Evolutionary conservation across 2,888 invertebrate species (phyloP), one percentile per base, ranked within the genome.

Genomic region (Cephus spinipes): DNA sequence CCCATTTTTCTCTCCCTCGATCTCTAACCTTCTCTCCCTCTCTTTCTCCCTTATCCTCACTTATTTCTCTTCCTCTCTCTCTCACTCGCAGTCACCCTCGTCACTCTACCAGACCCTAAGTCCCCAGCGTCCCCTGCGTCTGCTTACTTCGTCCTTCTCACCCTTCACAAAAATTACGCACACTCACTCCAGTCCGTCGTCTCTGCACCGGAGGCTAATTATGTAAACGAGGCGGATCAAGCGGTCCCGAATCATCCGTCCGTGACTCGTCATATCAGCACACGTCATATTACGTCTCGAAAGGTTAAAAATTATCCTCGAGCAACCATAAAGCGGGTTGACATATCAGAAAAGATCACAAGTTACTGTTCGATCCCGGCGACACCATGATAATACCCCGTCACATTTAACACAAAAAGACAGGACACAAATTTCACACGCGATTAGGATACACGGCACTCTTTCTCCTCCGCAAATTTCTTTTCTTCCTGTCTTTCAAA

Each of bases 151-250:
- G 68, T 15, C 36, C 71, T 76, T 79, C 75, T 81, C 79, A 77
- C 77, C 79, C 76, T 69, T 79, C 74, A 71, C 15, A 69, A 69
- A 77, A 81, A 76, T 81, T 80, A 78, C 75, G 71, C 76, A 30
- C 78, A 76, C 78, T 80, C 77, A 76, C 77, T 69, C 79, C 73
- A 76, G 77, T 68, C 55, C 76, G 36, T 79, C 76, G n/a, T 73
- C n/a, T 80, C 80, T 78, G 79, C 79, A 79, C 75, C 73, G 79
- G 77, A 79, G 80, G 78, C 82, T 82, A 84, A 86, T 83, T 84
- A 85, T 81, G 85, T 83, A 85, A 86, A 86, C 83, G 83, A 85
- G 85, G 83, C 81, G 78, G 84, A 86, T 83, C 85, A 85, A 85
- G 83, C 82, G 84, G 80, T 87, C 82, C 81, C 83, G 83, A 81